Percentiles rank a stretch among this genome's conserved stretches.
phyloP scores from a whole-genome alignment of 2,113 vertebrate genomes.

The Brachyistius frenatus region DNA sequence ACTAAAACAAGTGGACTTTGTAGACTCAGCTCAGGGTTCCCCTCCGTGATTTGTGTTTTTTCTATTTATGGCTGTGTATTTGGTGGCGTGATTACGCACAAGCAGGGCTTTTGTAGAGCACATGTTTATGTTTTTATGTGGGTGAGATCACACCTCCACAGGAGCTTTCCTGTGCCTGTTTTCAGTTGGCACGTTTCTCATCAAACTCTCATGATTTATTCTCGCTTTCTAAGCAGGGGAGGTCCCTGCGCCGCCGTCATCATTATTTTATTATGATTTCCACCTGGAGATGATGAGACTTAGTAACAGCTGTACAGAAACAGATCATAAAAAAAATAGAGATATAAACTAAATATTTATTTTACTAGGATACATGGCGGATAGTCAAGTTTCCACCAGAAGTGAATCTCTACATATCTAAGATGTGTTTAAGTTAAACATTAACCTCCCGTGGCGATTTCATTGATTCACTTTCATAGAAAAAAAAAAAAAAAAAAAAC shows the following conservation, averaged over 20 bases:
- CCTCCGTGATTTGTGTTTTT: background rate
- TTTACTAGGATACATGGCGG: background rate
- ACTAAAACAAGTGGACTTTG: conserved; percentile 39
- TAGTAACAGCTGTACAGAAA: background rate
- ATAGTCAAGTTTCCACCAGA: background rate
- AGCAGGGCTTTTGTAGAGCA: conserved; percentile 47
- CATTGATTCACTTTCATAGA: background rate
- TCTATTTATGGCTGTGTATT: conserved; percentile 50
- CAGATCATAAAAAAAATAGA: background rate
- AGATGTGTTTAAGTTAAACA: background rate
- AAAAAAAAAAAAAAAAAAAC: background rate
- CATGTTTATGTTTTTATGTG: conserved; percentile 70
- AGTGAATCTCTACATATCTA: too few relatives aligned
- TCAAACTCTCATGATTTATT: conserved; percentile 57
- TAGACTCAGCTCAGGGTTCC: conserved; percentile 21
- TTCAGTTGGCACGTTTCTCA: conserved; percentile 70
- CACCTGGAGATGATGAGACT: background rate
- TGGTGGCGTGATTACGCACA: conserved; percentile 53
- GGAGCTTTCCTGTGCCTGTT: conserved; percentile 75
- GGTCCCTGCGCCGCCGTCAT: conserved; percentile 32
- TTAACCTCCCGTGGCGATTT: background rate
- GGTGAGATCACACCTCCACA: conserved; percentile 80
- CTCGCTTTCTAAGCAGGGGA: conserved; percentile 18
- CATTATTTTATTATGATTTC: conserved; percentile 19
- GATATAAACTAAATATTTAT: background rate